These are phyloP conservation scores for Serripes groenlandicus DNA, from an alignment of 2,888 invertebrate species.

Conservation along the genomic window DNA sequence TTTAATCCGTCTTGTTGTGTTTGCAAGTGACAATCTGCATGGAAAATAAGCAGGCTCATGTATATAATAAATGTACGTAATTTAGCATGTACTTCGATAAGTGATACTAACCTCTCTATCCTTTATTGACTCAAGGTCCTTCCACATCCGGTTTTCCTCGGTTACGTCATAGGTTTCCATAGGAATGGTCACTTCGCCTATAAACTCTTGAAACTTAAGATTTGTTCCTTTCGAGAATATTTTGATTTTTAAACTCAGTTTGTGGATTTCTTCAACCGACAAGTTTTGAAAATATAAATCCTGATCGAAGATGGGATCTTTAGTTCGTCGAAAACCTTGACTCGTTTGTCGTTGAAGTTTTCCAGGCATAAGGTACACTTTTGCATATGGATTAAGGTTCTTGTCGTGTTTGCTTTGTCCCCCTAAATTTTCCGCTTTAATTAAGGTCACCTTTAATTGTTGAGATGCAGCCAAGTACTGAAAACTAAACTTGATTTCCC, in stretches of 20 bases:
- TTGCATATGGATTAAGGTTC: slow-evolving; percentile 85
- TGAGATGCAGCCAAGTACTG: slow-evolving; percentile 86
- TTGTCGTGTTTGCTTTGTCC: slow-evolving; percentile 83
- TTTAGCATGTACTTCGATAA: too few species aligned
- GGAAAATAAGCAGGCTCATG: too few species aligned
- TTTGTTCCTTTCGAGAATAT: slow-evolving; percentile 85
- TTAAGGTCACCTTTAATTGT: slow-evolving; percentile 85
- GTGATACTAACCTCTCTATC: slow-evolving; percentile 76
- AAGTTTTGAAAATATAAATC: slow-evolving; percentile 86
- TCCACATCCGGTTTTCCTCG: slow-evolving; percentile 86
- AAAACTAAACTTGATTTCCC: slow-evolving; percentile 84
- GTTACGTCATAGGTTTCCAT: slow-evolving; percentile 85
- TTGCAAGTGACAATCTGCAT: too few species aligned
- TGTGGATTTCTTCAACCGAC: slow-evolving; percentile 84
- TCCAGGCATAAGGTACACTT: slow-evolving; percentile 86
- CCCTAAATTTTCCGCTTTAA: slow-evolving; percentile 84
- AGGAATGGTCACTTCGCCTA: slow-evolving; percentile 86
- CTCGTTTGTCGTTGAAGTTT: slow-evolving; percentile 86
- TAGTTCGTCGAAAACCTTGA: slow-evolving; percentile 84
- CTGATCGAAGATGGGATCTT: slow-evolving; percentile 86
- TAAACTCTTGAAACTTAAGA: slow-evolving; percentile 84
- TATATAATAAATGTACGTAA: too few species aligned
- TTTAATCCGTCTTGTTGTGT: too few species aligned
- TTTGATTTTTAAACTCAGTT: slow-evolving; percentile 83
- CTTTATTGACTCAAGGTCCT: slow-evolving; percentile 83